phyloP scores from a whole-genome alignment of 2,888 invertebrate species.

The Drosophila lutescens region DNA sequence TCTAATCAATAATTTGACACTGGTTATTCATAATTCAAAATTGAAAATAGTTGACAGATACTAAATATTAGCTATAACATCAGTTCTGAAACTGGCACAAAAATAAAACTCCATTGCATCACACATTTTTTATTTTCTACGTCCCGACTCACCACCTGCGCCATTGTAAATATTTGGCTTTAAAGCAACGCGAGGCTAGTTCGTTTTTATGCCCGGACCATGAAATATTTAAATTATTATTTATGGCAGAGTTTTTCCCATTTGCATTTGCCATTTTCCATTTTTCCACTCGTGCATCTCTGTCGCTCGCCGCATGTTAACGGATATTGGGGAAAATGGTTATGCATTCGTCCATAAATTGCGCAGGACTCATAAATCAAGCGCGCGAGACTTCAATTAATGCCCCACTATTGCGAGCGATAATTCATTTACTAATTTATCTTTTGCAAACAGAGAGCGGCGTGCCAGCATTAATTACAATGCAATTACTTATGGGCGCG shows the following conservation, averaged over 20 bases:
- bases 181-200: slow-evolving; percentile 59
- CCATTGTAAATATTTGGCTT: slow-evolving; percentile 57
- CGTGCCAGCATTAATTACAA: slow-evolving; percentile 66
- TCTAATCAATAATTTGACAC: too few relatives aligned
- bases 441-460: slow-evolving; percentile 51
- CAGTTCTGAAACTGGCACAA: not conserved
- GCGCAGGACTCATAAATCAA: slow-evolving; percentile 66
- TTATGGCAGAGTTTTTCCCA: slow-evolving; percentile 66
- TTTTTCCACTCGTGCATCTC: slow-evolving; percentile 15
- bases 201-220: slow-evolving; percentile 58
- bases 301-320: slow-evolving; percentile 37
- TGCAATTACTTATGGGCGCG: slow-evolving; percentile 64
- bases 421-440: slow-evolving; percentile 76
- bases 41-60: too few relatives aligned
- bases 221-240: slow-evolving; percentile 73
- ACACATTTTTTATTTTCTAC: not conserved
- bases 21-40: too few relatives aligned
- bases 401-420: slow-evolving; percentile 71
- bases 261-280: slow-evolving; percentile 45
- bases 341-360: slow-evolving; percentile 65
- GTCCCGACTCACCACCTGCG: not conserved
- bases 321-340: slow-evolving; percentile 57
- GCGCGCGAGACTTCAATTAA: slow-evolving; percentile 70
- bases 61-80: not conserved
- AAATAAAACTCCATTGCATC: not conserved